These are phyloP conservation scores for Lochmaea capreae DNA, from an alignment of 2,888 invertebrate species.

Conservation along the genomic window DNA sequence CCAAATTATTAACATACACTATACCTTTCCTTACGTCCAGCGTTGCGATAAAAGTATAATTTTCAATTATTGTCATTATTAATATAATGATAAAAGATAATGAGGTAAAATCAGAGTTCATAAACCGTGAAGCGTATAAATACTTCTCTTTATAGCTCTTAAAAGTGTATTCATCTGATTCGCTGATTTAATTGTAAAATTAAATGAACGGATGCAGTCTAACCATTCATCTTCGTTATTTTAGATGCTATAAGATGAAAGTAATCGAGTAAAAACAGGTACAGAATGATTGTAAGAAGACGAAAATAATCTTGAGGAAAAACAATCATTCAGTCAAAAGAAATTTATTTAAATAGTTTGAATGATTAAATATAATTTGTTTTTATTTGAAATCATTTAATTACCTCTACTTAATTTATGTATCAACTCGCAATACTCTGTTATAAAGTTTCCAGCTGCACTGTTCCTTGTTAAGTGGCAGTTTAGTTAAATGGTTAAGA, in stretches of 20 bases:
- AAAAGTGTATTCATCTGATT: constrained; percentile 29
- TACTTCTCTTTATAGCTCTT: constrained; percentile 35
- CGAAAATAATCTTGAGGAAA: background rate
- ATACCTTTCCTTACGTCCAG: background rate
- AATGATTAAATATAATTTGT: no score
- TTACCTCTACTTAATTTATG: no score
- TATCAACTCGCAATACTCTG: no score
- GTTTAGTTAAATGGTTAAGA: no score
- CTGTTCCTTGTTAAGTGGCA: no score
- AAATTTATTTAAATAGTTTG: no score
- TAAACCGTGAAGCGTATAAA: constrained; percentile 44
- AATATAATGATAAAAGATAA: constrained; percentile 31
- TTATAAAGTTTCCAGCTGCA: no score
- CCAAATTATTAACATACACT: background rate
- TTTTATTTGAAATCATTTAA: no score
- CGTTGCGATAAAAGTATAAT: background rate
- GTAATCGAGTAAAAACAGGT: background rate
- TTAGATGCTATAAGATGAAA: constrained; percentile 1
- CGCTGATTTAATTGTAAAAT: constrained; percentile 37
- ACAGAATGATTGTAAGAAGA: background rate
- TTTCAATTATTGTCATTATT: constrained; percentile 41
- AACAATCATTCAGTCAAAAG: no score
- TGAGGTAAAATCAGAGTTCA: constrained; percentile 39
- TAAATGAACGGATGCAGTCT: constrained; percentile 27
- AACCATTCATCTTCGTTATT: background rate